Percentiles rank a stretch among this genome's conserved stretches.
Conservation (phyloP, 2,888 invertebrate species). For the Malacosoma neustria region DNA sequence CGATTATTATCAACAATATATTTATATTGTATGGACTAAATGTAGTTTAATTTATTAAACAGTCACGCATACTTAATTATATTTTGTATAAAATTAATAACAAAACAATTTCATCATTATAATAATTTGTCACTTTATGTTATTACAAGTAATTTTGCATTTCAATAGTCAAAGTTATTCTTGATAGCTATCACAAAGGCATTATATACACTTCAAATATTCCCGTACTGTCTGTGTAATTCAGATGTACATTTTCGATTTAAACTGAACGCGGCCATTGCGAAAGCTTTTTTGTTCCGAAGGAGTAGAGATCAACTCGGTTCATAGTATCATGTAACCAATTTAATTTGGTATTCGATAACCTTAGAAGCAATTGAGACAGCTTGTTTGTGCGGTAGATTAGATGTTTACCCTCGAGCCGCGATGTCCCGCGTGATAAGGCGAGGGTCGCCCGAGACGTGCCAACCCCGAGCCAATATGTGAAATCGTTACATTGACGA, state of each 20-base stretch:
- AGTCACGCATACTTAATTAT: too few species aligned
- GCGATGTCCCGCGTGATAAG: slow-evolving; percentile 58
- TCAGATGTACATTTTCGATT: slow-evolving; percentile 9
- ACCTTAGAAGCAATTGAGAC: slow-evolving; percentile 55
- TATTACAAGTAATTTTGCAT: too few species aligned
- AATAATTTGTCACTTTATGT: too few species aligned
- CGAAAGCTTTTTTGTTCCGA: slow-evolving; percentile 18
- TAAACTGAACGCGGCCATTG: slow-evolving; percentile 8
- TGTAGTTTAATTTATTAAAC: too few species aligned
- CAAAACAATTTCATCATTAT: too few species aligned
- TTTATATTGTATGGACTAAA: too few species aligned
- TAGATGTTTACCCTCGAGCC: slow-evolving; percentile 56
- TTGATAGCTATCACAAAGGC: background rate
- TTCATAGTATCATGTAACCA: slow-evolving; percentile 40
- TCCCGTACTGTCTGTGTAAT: slow-evolving; percentile 4
- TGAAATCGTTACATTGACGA: slow-evolving; percentile 50
- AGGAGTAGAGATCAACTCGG: slow-evolving; percentile 24
- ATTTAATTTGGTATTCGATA: slow-evolving; percentile 63
- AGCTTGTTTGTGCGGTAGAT: slow-evolving; percentile 59
- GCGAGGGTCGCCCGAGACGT: slow-evolving; percentile 43
- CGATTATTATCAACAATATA: too few species aligned
- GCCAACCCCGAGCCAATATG: slow-evolving; percentile 46
- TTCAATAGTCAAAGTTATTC: too few species aligned
- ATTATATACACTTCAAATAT: background rate
- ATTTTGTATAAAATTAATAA: too few species aligned